A percentile compares a stretch with the other conserved stretches of the same genome.
phyloP scores from a whole-genome alignment of 2,888 invertebrate species.

The Tachina fera region DNA sequence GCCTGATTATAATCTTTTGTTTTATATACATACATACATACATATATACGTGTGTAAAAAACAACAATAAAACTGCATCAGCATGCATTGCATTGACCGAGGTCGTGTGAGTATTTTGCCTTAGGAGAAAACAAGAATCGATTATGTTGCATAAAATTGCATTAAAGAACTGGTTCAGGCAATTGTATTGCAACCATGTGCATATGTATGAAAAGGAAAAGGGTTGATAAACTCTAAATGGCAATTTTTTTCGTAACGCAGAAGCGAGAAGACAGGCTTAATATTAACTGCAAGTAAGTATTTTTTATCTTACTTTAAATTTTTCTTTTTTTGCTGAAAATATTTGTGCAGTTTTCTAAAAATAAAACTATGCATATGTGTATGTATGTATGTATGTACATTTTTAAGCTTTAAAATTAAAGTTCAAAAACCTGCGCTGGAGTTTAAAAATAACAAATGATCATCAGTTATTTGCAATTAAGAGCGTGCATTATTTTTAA shows the following conservation, averaged over 20 bases:
- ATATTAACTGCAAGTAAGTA: conserved; percentile 1
- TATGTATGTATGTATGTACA: no score
- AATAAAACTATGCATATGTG: background rate
- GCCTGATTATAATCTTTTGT: conserved; percentile 21
- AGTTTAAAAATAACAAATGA: no score
- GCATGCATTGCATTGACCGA: conserved; percentile 64
- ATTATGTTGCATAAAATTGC: conserved; percentile 63
- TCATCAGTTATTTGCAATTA: no score
- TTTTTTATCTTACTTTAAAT: background rate
- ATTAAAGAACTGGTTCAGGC: conserved; percentile 57
- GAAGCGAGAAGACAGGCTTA: background rate
- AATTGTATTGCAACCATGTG: background rate
- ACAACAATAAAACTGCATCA: conserved; percentile 58
- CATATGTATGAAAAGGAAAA: background rate
- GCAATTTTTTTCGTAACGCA: background rate
- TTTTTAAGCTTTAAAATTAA: no score
- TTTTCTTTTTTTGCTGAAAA: background rate
- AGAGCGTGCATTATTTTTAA: no score
- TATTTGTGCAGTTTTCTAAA: conserved; percentile 12
- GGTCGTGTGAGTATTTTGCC: conserved; percentile 60
- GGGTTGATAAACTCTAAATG: conserved; percentile 46
- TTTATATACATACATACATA: background rate
- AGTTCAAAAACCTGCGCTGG: no score
- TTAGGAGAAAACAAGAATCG: conserved; percentile 45
- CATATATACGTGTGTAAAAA: background rate